Evolutionary conservation across 2,797 vertebrate genomes (phyloP).

Genomic region (Characodon lateralis): DNA sequence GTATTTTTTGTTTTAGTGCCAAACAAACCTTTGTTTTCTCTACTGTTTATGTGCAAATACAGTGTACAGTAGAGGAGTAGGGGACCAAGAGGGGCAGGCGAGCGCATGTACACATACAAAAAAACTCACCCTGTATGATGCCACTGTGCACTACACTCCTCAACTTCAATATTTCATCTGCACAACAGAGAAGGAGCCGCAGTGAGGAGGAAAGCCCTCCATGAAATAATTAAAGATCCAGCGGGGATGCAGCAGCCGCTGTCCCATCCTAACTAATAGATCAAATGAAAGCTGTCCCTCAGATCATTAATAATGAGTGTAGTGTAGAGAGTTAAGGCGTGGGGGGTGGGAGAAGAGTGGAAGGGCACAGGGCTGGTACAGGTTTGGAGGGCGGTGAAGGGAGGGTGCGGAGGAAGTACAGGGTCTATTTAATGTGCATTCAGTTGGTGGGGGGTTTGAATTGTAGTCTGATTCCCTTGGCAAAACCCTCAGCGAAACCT

Average conservation of each 20-base stretch:
- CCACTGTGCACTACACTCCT: constrained; percentile 77
- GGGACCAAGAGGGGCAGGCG: constrained; percentile 2
- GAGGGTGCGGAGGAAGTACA: constrained; percentile 50
- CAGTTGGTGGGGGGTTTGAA: constrained; percentile 29
- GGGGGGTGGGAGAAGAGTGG: constrained; percentile 51
- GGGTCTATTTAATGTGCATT: constrained; percentile 50
- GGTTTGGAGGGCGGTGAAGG: constrained; percentile 47
- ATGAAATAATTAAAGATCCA: constrained; percentile 84
- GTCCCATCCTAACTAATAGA: constrained; percentile 82
- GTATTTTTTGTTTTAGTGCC: too few relatives aligned
- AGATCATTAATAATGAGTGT: constrained; percentile 84
- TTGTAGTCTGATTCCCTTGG: constrained; percentile 66
- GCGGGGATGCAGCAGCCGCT: constrained; percentile 76
- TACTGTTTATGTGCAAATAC: not conserved
- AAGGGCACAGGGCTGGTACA: constrained; percentile 67
- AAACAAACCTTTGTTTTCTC: too few relatives aligned
- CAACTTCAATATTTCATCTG: constrained; percentile 83
- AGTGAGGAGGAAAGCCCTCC: constrained; percentile 74
- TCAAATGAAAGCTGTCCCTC: constrained; percentile 85
- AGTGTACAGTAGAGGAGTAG: constrained; percentile 15
- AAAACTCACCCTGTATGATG: constrained; percentile 65
- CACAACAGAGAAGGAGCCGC: constrained; percentile 78
- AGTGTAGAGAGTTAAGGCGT: constrained; percentile 67
- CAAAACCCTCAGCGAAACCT: constrained; percentile 63
- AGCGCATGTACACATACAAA: constrained; percentile 13